phyloP scores from a whole-genome alignment of 2,113 vertebrate species.

The Crotalus helleri region DNA sequence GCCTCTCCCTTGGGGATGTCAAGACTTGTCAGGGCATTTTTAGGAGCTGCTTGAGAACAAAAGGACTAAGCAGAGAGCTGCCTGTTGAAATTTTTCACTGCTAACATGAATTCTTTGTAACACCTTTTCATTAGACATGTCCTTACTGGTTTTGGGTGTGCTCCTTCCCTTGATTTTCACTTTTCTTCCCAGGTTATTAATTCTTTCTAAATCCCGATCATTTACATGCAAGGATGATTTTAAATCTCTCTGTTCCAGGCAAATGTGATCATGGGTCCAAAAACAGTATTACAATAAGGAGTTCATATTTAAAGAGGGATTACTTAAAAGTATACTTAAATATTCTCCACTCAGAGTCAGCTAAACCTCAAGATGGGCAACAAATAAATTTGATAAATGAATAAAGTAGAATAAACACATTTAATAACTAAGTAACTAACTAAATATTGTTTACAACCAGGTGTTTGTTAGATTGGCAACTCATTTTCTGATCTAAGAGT shows the following conservation, averaged over 20 bases:
- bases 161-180: neutral
- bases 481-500: constrained; percentile 18
- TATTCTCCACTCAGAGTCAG: neutral
- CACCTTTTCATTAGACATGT: constrained; percentile 70
- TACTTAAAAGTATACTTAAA: neutral
- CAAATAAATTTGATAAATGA: neutral
- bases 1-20: constrained; percentile 61
- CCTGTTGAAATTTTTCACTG: constrained; percentile 64
- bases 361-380: neutral
- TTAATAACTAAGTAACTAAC: neutral
- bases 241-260: neutral
- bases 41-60: constrained; percentile 60
- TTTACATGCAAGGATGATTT: neutral
- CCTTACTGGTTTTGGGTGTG: constrained; percentile 43
- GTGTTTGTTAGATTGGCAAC: neutral
- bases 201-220: neutral
- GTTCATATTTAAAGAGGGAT: neutral
- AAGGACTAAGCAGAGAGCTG: constrained; percentile 63
- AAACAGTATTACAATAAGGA: neutral
- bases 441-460: neutral
- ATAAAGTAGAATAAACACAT: neutral
- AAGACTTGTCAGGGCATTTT: constrained; percentile 58
- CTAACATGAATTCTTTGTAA: constrained; percentile 60
- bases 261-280: neutral
- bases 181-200: constrained; percentile 47